Evolutionary conservation across 2,797 vertebrate genomes (phyloP), one percentile per base, ranked within the genome.

Genomic region (Glossophaga mutica): DNA sequence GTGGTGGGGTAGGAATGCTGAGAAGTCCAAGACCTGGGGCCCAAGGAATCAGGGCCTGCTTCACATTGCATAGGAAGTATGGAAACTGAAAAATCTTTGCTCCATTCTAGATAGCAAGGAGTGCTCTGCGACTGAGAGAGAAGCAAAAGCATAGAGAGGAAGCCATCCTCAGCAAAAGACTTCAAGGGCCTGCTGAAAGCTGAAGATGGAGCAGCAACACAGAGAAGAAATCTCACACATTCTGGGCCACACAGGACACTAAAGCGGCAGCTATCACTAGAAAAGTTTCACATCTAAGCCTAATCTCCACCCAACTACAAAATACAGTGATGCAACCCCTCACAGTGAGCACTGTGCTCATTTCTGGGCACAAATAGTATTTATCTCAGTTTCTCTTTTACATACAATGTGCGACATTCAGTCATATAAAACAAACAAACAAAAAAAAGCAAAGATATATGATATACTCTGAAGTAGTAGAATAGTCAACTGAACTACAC

Each of bases 221-320:
- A 10, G 9, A 37, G 22, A 57, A 29, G n/a, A 21, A 29, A 3
- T 8, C 1, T 5, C 9, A 15, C 19, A 10, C 19, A 73, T 29
- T 24, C 21, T 4, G 24, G 34, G 18, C 4, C 7, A 44, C 7
- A 3, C 1, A 15, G 29, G 48, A 16, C 6, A 12, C 14, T 7
- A 44, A 48, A 57, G 0, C 42, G 71, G 44, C 24, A 57, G 34
- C 68, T 9, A 26, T 39, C 9, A 37, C 24, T n/a, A 65, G 67
- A 73, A 21, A 18, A 5, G 59, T 79, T 74, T 34, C 39, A 85
- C 37, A 34, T 18, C 4, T 0, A 0, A 10, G 32, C 2, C 18
- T 15, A 42, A n/a, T 7, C 7, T 15, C 4, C 18, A 34, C 5
- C 52, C 34, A 32, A n/a, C 52, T 67, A 0, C 12, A 52, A 50